Base-by-base conservation (phyloP, 1,140 invertebrate species). In the Aricia agestis region DNA sequence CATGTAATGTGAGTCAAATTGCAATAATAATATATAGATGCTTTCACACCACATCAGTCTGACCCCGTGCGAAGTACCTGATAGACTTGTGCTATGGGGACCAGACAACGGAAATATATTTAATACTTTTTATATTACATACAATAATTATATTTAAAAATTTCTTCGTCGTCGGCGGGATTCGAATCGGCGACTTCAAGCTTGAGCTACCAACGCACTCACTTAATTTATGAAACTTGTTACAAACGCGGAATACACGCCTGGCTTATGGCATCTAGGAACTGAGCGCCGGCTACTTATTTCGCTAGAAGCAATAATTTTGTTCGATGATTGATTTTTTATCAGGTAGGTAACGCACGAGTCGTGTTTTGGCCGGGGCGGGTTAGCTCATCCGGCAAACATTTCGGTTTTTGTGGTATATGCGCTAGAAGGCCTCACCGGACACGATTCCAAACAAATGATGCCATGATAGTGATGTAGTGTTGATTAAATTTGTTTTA, bases 381-480 rank as follows among this genome's bases (percentile, higher is more conserved):
- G 78, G 86, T 90, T 90, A 89, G 87, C 84, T 90, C 88, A 90
- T 90, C 85, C 82, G 85, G 76, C 73, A 88, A 81, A 77, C 85
- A 85, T 89, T 89, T 84, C 83, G 87, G 86, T 90, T 90, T 90
- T 90, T 90, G 84, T 89, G 84, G 82, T 76, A 75, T 74, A 77
- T 72, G 77, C 76, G 74, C 80, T 72, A 83, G 86, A 89, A 91
- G 89, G 89, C 82, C 89, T 86, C 82, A 71, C 72, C 70, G 76
- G 75, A 88, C 89, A 91, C 89, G 89, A 89, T 75, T 85, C 80
- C 75, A 82, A 80, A 84, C 79, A 85, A 84, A 85, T 86, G 85
- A 89, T 84, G 84, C 75, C 82, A 89, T 84, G 76, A 78, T 59
- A 32, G 59, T 69, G 36, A 69, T 68, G 72, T 76, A 72, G 76